Evolutionary conservation across 2,113 vertebrate genomes (phyloP), one percentile per base, ranked within the genome.

Genomic region (Hystrix brachyura): DNA sequence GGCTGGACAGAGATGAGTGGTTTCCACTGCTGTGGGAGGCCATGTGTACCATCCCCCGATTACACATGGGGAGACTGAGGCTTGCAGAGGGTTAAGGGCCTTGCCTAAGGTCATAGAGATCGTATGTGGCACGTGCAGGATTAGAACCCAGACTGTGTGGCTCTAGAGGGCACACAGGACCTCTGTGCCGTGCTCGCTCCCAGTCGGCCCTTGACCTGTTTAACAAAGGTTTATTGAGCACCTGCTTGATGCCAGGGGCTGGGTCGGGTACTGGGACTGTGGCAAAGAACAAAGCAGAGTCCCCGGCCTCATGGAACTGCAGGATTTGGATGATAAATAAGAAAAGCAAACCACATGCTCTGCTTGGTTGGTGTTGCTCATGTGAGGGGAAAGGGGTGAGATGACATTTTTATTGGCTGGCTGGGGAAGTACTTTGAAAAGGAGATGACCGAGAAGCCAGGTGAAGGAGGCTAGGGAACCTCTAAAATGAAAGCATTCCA

Each of bases 381-480:
- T 59, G 59, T n/a, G 59, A 86, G 48, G 62, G 83, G 62, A 57
- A 57, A 90, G 25, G 29, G 34, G 18, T 51, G 43, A 11, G 17
- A 9, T 84, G 43, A 10, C 9, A 0, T 84, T 89, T 91, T 89
- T 48, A 59, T 59, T 81, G 81, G 32, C 19, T 86, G 46, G 51
- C 10, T 25, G 55, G 84, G 72, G 23, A 92, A 87, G 51, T 90
- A 91, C 78, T 93, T 94, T 83, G 87, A 82, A 90, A 91, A 91
- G 87, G n/a, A 90, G 51, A 65, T 3, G 46, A 34, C 1, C 55
- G 62, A 59, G 65, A 59, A 76, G 53, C 59, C 43, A 51, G 1
- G 29, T 32, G 65, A 90, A 87, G 51, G 62, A 51, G 34, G 23
- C 8, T 43, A 94, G 69, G 46, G 48, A 46, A 57, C 17, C 12